Evolutionary conservation across 2,888 invertebrate species (phyloP).

Genomic region (Flexamia atlantica): DNA sequence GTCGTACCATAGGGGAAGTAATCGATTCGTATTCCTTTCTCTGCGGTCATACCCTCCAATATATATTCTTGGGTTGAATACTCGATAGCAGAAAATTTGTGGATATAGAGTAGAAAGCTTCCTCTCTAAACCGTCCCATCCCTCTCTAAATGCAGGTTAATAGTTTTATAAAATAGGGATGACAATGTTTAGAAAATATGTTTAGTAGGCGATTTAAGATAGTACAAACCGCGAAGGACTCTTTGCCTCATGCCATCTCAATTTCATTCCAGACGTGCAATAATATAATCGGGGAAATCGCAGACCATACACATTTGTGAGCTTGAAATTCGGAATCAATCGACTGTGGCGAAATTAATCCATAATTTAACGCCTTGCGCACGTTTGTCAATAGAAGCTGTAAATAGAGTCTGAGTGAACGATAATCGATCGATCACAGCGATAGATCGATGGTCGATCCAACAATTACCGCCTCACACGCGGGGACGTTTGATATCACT

Average conservation of each 20-base stretch:
- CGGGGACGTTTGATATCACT: slow-evolving; percentile 26
- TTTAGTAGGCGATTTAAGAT: too few relatives aligned
- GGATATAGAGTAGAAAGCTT: too few relatives aligned
- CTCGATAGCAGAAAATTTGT: too few relatives aligned
- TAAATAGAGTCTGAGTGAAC: neutral
- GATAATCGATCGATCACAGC: slow-evolving; percentile 2
- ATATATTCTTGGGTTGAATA: too few relatives aligned
- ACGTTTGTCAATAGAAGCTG: slow-evolving; percentile 20
- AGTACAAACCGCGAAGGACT: too few relatives aligned
- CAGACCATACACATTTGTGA: neutral
- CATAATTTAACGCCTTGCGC: slow-evolving; percentile 30
- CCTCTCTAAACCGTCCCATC: too few relatives aligned
- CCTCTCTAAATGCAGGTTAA: too few relatives aligned
- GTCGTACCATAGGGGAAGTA: too few relatives aligned
- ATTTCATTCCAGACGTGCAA: neutral
- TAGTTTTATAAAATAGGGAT: too few relatives aligned
- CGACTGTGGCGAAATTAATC: slow-evolving; percentile 15
- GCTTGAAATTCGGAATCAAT: neutral
- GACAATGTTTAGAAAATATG: too few relatives aligned
- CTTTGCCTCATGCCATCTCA: neutral
- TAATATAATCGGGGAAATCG: neutral
- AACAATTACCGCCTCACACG: neutral
- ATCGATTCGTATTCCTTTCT: too few relatives aligned
- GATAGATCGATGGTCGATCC: slow-evolving; percentile 8
- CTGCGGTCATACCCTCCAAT: too few relatives aligned